Base-by-base conservation (phyloP, 2,113 vertebrate species). In the Rhizomys pruinosus region DNA sequence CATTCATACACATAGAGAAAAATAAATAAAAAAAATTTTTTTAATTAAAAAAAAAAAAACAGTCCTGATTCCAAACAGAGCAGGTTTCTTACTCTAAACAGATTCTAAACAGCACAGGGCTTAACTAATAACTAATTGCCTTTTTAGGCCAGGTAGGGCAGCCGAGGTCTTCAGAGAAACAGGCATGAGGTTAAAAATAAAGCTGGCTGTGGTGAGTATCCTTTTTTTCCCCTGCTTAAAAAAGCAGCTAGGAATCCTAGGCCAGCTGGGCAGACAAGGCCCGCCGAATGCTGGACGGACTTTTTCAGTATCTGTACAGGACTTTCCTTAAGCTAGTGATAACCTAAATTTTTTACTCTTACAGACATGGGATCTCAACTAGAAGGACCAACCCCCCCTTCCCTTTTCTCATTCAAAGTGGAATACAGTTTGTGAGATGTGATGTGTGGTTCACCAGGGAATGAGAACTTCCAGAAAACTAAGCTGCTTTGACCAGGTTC, bases 151-250 rank as follows among this genome's bases (percentile, higher is more conserved):
- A 80, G 80, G 25, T 29, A 68, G 91, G 93, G 25, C 86, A 34
- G 34, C 57, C 64, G 39, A 87, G 63, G 87, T 66, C 69, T 86
- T 71, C 66, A 90, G 92, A 74, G 93, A 76, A 4, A 63, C 34
- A 76, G 59, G 87, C 93, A n/a, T 27, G 78, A 71, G 78, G 95
- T 91, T 97, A 96, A 97, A 97, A 97, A 96, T 97, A 97, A 80
- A 92, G 29, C 57, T 44, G 55, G 37, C n/a, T n/a, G 7, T 7
- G 34, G 66, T 44, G 42, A 93, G 55, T 95, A 90, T 95, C 94
- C 44, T 61, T 55, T 96, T 89, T 77, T 91, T 89, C 44, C 44
- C 17, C 2, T 7, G 73, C 86, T 92, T 59, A 71, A 69, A 78
- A 82, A 42, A 25, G 37, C 71, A 47, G n/a, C 42, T 74, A 4